Percentiles rank a stretch among this genome's conserved stretches.
Evolutionary conservation across 2,113 vertebrate genomes (phyloP).

Genomic region (Stigmatopora nigra): DNA sequence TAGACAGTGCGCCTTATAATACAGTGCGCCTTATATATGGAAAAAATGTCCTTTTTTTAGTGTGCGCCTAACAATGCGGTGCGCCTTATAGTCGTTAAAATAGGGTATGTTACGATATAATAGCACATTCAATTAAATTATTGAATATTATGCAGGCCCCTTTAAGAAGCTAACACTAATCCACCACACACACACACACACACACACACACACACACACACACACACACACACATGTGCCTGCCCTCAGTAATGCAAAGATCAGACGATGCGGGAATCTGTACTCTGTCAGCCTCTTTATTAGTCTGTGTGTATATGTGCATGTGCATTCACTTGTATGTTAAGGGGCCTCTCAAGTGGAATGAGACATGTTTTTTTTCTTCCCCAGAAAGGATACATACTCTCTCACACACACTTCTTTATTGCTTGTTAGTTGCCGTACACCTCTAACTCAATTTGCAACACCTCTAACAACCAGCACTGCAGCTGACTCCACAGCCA

Average conservation of each 20-base stretch:
- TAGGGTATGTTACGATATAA: background rate
- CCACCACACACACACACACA: slow-evolving; percentile 51
- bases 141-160: slow-evolving; percentile 59
- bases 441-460: slow-evolving; percentile 55
- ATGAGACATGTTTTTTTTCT: slow-evolving; percentile 42
- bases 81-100: too few relatives aligned
- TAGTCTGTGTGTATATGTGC: slow-evolving; percentile 37
- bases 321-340: slow-evolving; percentile 9
- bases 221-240: slow-evolving; percentile 46
- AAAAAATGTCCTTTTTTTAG: too few relatives aligned
- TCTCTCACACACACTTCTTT: slow-evolving; percentile 58
- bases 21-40: too few relatives aligned
- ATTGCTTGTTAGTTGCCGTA: slow-evolving; percentile 59
- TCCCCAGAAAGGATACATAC: slow-evolving; percentile 53
- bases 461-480: slow-evolving; percentile 63
- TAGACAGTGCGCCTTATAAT: too few relatives aligned
- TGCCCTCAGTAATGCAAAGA: slow-evolving; percentile 21
- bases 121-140: slow-evolving; percentile 39
- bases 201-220: slow-evolving; percentile 32
- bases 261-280: slow-evolving; percentile 52
- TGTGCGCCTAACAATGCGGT: too few relatives aligned
- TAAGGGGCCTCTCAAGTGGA: slow-evolving; percentile 52
- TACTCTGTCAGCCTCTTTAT: slow-evolving; percentile 65
- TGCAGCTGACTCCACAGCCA: slow-evolving; percentile 52
- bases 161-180: slow-evolving; percentile 54